Evolutionary conservation across 2,797 vertebrate species (phyloP).

Genomic region (Miichthys miiuy): DNA sequence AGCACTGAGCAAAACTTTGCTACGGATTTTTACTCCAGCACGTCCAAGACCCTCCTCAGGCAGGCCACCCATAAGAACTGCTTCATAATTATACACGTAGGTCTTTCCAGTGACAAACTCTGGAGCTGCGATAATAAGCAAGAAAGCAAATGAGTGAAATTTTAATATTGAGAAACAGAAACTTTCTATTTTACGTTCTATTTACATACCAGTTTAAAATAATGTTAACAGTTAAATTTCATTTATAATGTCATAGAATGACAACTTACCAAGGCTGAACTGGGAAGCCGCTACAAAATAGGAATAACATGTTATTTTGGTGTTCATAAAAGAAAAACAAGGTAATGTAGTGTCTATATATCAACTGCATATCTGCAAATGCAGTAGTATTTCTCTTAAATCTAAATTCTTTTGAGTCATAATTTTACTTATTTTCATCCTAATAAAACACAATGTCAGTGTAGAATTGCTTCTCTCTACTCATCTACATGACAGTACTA

Average conservation of each 20-base stretch:
- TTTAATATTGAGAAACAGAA: constrained; percentile 5
- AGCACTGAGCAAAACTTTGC: constrained; percentile 85
- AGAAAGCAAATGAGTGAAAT: not conserved
- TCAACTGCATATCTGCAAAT: not conserved
- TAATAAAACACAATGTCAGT: not conserved
- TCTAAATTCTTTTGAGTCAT: not conserved
- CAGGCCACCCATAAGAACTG: constrained; percentile 78
- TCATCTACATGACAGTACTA: not conserved
- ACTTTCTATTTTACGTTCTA: not conserved
- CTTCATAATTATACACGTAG: constrained; percentile 86
- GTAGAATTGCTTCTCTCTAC: not conserved
- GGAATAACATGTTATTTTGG: constrained; percentile 22
- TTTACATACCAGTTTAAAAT: not conserved
- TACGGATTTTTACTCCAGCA: constrained; percentile 85
- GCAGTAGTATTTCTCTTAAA: not conserved
- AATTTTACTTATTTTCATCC: not conserved
- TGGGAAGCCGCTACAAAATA: constrained; percentile 74
- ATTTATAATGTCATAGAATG: constrained; percentile 9
- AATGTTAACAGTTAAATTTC: not conserved
- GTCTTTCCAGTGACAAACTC: constrained; percentile 79
- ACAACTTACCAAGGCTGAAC: constrained; percentile 75
- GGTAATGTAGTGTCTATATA: not conserved
- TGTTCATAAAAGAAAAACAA: not conserved
- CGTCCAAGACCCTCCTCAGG: constrained; percentile 85
- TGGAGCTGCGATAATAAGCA: constrained; percentile 70